Conservation (phyloP, 2,888 invertebrate genomes). For the Tiphia femorata region DNA sequence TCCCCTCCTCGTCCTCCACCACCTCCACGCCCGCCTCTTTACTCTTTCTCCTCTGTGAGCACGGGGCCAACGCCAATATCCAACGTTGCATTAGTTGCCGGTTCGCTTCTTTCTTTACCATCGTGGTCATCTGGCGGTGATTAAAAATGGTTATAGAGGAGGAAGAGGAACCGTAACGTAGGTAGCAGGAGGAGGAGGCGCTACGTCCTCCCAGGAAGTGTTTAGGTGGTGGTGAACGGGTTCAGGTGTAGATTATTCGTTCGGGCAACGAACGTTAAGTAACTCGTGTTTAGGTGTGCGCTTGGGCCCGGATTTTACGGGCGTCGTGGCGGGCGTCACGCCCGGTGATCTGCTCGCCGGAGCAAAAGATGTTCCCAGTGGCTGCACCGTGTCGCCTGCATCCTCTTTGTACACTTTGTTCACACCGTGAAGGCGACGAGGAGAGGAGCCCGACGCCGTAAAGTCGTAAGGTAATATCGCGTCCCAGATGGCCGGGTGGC, state of each 20-base stretch:
- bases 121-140: slow-evolving; percentile 34
- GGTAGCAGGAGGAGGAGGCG: no score
- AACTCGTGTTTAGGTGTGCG: no score
- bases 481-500: slow-evolving; percentile 18
- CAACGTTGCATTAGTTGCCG: slow-evolving; percentile 49
- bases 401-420: slow-evolving; percentile 57
- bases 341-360: slow-evolving; percentile 58
- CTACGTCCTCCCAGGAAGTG: no score
- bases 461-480: slow-evolving; percentile 37
- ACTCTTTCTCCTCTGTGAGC: slow-evolving; percentile 32
- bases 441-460: slow-evolving; percentile 5
- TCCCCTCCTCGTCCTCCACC: neutral
- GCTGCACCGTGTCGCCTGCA: slow-evolving; percentile 60
- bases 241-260: neutral
- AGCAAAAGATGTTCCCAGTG: slow-evolving; percentile 61
- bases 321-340: slow-evolving; percentile 42
- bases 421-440: slow-evolving; percentile 47
- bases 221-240: no score
- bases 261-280: slow-evolving; percentile 12
- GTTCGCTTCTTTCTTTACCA: slow-evolving; percentile 49
- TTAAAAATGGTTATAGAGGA: slow-evolving; percentile 54
- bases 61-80: slow-evolving; percentile 16
- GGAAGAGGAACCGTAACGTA: no score
- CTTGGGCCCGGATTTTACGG: slow-evolving; percentile 20
- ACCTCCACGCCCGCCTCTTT: neutral